A percentile compares a stretch with the other conserved stretches of the same genome.
phyloP scores from a whole-genome alignment of 2,888 invertebrate species.

The Calephelis perditalis region DNA sequence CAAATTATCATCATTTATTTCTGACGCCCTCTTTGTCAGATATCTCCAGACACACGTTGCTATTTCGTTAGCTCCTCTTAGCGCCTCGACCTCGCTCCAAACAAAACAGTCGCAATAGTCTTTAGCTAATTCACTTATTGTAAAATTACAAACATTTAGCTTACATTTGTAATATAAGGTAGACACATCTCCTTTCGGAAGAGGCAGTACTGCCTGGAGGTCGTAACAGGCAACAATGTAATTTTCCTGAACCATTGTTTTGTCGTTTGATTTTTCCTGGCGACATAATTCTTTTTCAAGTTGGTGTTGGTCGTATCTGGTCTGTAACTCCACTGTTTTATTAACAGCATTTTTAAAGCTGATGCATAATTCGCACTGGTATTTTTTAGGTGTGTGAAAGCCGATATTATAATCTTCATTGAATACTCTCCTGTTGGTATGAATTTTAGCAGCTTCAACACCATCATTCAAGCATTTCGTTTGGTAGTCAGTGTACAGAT shows the following conservation, averaged over 20 bases:
- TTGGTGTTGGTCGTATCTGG: conserved; percentile 1
- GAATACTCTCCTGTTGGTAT: background rate
- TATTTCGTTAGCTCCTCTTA: conserved; percentile 30
- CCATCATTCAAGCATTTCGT: conserved; percentile 4
- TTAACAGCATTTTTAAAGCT: background rate
- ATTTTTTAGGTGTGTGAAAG: background rate
- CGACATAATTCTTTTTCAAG: conserved; percentile 23
- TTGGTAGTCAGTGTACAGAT: conserved; percentile 9
- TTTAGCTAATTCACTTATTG: conserved; percentile 27
- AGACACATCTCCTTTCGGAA: conserved; percentile 15
- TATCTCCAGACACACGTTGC: conserved; percentile 25
- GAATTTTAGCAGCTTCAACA: conserved; percentile 3
- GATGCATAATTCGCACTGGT: background rate
- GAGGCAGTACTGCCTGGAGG: conserved; percentile 16
- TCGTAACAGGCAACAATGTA: conserved; percentile 24
- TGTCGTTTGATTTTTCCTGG: background rate
- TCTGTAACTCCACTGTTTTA: background rate
- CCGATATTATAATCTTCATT: background rate
- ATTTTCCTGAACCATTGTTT: conserved; percentile 5
- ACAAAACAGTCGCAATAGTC: conserved; percentile 20
- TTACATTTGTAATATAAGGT: conserved; percentile 27
- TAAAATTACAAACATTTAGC: conserved; percentile 24
- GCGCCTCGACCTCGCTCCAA: conserved; percentile 26
- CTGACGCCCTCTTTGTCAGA: conserved; percentile 21
- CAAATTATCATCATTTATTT: conserved; percentile 19